Conservation (phyloP, 2,888 invertebrate species). For the Eristalis arbustorum region DNA sequence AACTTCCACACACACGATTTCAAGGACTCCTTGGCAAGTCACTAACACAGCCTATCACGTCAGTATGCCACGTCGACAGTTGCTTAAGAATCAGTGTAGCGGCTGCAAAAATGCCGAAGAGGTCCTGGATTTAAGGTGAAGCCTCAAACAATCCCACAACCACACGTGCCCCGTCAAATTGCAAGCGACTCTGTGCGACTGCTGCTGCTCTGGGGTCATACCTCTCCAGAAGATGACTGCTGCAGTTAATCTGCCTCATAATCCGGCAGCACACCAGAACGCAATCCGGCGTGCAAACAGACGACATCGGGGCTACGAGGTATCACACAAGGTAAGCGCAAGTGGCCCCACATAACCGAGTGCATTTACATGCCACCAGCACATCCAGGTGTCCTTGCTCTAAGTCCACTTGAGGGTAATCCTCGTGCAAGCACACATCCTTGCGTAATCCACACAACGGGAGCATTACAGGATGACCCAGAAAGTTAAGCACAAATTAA, state of each 20-base stretch:
- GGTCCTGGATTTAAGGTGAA: too few relatives aligned
- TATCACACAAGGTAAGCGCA: neutral
- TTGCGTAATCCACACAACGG: neutral
- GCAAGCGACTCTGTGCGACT: too few relatives aligned
- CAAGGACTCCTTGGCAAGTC: too few relatives aligned
- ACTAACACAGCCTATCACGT: too few relatives aligned
- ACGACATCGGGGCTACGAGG: neutral
- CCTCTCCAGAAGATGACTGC: neutral
- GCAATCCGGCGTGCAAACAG: neutral
- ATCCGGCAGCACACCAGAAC: neutral
- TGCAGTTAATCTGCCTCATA: neutral
- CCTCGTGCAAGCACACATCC: slow-evolving; percentile 2
- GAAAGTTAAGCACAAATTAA: neutral
- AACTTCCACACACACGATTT: too few relatives aligned
- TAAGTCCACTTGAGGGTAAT: slow-evolving; percentile 3
- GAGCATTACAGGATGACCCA: slow-evolving; percentile 16
- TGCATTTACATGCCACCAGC: neutral
- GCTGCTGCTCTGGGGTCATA: neutral
- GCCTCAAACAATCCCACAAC: too few relatives aligned
- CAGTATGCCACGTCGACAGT: too few relatives aligned
- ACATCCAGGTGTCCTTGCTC: slow-evolving; percentile 1
- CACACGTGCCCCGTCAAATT: too few relatives aligned
- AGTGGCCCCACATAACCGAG: neutral
- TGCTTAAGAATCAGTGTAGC: too few relatives aligned
- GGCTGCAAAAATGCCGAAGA: too few relatives aligned